Conservation (phyloP, 2,797 vertebrate species). For the Propithecus perrieri region DNA sequence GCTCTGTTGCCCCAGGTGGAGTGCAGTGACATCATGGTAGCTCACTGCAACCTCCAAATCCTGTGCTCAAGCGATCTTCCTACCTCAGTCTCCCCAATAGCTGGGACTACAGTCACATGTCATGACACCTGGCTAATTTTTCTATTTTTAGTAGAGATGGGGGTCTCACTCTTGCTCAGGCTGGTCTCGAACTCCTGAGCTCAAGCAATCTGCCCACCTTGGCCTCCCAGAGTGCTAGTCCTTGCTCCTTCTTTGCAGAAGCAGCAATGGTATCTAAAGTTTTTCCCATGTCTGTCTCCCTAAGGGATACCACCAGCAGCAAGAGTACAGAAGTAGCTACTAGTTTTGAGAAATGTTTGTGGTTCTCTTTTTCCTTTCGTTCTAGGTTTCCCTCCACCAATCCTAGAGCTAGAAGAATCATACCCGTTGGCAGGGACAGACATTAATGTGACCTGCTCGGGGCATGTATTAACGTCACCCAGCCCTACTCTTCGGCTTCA, state of each 20-base stretch:
- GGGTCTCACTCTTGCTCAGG: no score
- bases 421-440: constrained; percentile 57
- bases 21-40: no score
- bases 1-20: no score
- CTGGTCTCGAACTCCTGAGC: no score
- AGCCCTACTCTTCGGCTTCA: constrained; percentile 63
- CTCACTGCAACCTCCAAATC: no score
- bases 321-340: background rate
- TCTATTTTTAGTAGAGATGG: no score
- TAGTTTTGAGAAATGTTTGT: background rate
- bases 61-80: no score
- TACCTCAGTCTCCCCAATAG: no score
- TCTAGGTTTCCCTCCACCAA: constrained; percentile 64
- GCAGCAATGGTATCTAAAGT: background rate
- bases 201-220: no score
- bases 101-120: no score
- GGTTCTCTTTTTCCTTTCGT: background rate
- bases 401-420: constrained; percentile 64
- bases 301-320: background rate
- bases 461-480: constrained; percentile 62
- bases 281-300: background rate
- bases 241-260: background rate
- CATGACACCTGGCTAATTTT: no score
- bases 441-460: constrained; percentile 61
- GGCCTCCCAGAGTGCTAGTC: no score